These are phyloP conservation scores for Caenorhabditis macrosperma DNA, from an alignment of 2,888 invertebrate genomes.

Conservation along the genomic window DNA sequence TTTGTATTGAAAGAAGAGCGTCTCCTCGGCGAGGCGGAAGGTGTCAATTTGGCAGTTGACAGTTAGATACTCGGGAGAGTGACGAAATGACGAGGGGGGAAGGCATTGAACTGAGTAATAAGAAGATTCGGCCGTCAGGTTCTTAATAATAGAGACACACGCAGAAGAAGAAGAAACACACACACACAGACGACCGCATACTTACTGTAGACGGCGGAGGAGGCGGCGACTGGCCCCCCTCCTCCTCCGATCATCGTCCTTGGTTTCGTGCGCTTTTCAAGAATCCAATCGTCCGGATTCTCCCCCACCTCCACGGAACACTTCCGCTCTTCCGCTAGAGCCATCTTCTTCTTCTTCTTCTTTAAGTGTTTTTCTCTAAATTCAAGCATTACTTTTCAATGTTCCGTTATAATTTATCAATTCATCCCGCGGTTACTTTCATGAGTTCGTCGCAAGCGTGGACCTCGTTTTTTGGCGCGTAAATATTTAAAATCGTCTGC, in stretches of 20 bases:
- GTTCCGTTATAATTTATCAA: too few relatives aligned
- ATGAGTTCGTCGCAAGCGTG: too few relatives aligned
- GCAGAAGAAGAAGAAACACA: slow-evolving; percentile 20
- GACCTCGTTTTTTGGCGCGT: too few relatives aligned
- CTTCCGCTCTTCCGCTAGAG: not conserved
- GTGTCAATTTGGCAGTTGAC: slow-evolving; percentile 18
- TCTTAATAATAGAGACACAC: slow-evolving; percentile 46
- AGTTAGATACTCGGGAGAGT: slow-evolving; percentile 22
- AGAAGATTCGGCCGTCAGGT: slow-evolving; percentile 34
- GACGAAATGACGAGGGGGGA: not conserved
- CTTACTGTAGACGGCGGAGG: slow-evolving; percentile 33
- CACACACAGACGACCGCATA: slow-evolving; percentile 31
- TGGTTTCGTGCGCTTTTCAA: slow-evolving; percentile 46
- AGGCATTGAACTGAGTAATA: slow-evolving; percentile 24
- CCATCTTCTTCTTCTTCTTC: not conserved
- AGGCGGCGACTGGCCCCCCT: too few relatives aligned
- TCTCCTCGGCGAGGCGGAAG: too few relatives aligned
- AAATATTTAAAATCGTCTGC: too few relatives aligned
- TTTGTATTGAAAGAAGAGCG: too few relatives aligned
- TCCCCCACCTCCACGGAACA: not conserved
- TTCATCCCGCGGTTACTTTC: too few relatives aligned
- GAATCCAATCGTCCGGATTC: slow-evolving; percentile 13
- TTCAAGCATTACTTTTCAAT: too few relatives aligned
- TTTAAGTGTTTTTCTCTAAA: too few relatives aligned
- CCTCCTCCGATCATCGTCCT: slow-evolving; percentile 24